Evolutionary conservation across 1,140 invertebrate species (phyloP).

Genomic region (Epicauta chinensis): DNA sequence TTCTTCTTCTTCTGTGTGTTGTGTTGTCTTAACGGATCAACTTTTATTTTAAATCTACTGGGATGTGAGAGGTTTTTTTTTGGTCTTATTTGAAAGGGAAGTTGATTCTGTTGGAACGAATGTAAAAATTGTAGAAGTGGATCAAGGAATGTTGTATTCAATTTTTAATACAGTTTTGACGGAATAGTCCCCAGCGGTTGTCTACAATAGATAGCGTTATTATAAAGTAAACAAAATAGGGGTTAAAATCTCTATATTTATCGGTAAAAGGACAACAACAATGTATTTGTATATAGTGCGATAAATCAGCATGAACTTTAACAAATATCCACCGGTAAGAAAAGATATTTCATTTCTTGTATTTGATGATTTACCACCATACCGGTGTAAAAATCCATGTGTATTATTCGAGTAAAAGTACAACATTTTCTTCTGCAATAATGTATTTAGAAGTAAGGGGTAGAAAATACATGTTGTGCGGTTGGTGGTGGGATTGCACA

Average conservation of each 20-base stretch:
- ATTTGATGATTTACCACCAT: constrained; percentile 7
- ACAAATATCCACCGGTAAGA: not conserved
- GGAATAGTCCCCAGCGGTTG: too few species aligned
- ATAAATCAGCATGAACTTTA: too few species aligned
- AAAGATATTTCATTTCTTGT: constrained; percentile 9
- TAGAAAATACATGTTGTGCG: not conserved
- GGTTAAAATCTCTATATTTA: too few species aligned
- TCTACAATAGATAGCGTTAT: too few species aligned
- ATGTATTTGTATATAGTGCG: too few species aligned
- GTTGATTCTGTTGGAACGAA: not conserved
- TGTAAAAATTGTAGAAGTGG: not conserved
- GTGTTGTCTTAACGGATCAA: too few species aligned
- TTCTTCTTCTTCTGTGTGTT: too few species aligned
- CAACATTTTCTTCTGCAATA: not conserved
- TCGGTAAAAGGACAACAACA: too few species aligned
- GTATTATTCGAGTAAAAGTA: constrained; percentile 5
- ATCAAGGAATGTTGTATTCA: not conserved
- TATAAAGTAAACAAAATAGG: too few species aligned
- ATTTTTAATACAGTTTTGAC: too few species aligned
- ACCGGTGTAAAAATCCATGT: constrained; percentile 4
- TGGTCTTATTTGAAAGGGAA: not conserved
- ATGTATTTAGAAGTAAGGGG: constrained; percentile 11
- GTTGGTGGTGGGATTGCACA: constrained; percentile 13
- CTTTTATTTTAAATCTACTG: too few species aligned
- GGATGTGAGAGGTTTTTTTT: too few species aligned